Conservation (phyloP, 1,140 invertebrate genomes). For the Odontomachus brunneus region DNA sequence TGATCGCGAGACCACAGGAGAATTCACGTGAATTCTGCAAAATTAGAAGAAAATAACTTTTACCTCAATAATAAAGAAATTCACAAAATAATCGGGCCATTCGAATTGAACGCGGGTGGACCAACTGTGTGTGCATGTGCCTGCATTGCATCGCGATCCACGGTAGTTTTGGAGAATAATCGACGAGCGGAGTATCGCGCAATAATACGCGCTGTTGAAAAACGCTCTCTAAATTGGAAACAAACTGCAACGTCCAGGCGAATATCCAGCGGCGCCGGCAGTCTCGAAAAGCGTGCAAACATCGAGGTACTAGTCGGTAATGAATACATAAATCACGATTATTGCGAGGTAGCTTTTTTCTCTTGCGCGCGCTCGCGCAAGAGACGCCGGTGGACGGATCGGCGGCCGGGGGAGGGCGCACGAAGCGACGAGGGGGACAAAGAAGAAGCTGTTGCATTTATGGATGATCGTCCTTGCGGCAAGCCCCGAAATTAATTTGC, state of each 20-base stretch:
- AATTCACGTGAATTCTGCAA: background rate
- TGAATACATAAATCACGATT: slow-evolving; percentile 70
- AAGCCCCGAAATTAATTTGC: slow-evolving; percentile 80
- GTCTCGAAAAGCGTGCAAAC: slow-evolving; percentile 55
- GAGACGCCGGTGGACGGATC: slow-evolving; percentile 11
- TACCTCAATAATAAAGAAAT: background rate
- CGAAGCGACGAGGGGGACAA: slow-evolving; percentile 47
- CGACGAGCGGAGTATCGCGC: slow-evolving; percentile 28
- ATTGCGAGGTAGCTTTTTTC: slow-evolving; percentile 63
- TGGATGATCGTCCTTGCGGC: slow-evolving; percentile 79
- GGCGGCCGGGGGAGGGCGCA: background rate
- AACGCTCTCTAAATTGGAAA: slow-evolving; percentile 19
- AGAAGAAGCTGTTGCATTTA: slow-evolving; percentile 81
- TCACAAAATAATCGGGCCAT: too few species aligned
- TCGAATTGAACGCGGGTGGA: too few species aligned
- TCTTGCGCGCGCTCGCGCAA: slow-evolving; percentile 4
- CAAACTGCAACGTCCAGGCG: background rate
- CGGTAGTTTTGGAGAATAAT: slow-evolving; percentile 11
- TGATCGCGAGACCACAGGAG: too few species aligned
- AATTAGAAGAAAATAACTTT: slow-evolving; percentile 10
- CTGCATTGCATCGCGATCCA: background rate
- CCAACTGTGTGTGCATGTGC: too few species aligned
- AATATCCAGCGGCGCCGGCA: background rate
- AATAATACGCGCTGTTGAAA: slow-evolving; percentile 33
- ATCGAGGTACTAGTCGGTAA: slow-evolving; percentile 55